Evolutionary conservation across 1,140 invertebrate genomes (phyloP), one percentile per base, ranked within the genome.

Genomic region (Colletes latitarsis): DNA sequence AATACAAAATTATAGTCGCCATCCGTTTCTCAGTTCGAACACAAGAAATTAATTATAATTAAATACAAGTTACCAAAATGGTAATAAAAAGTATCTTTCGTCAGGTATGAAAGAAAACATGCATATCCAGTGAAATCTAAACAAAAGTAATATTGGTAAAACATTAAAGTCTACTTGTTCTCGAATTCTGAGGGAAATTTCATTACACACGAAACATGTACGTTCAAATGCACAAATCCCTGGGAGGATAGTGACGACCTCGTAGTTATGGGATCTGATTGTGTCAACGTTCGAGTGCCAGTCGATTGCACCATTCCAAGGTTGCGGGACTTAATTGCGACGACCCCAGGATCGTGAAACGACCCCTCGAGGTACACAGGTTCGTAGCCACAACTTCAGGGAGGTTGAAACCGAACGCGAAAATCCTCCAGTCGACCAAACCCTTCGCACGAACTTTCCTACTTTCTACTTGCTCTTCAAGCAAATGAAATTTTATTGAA

Each of bases 261-360:
- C n/a, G 41, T 14, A 70, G 15, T 77, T 77, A 77, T 67, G 62
- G 49, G 30, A 57, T 75, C 73, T 67, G 73, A 75, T 41, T 43
- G 62, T 55, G 73, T 30, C 73, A n/a, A 75, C 12, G 19, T 57
- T 66, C 39, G 21, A 75, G 62, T 39, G 17, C n/a, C 49, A 75
- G 73, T n/a, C 62, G 49, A 66, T 72, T 49, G 57, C 19, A 46
- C 62, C n/a, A 75, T n/a, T 75, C 39, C n/a, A 55, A 75, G 49
- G 49, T 55, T 64, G n/a, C 15, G 63, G 49, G 43, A 39, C 73
- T 66, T 75, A 75, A 75, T 75, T 57, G 73, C 73, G 14, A 55
- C 73, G 49, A 75, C 14, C 19, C 49, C 14, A 19, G 62, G 49
- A 75, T 57, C 52, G 68, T 67, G 49, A n/a, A 49, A 67, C 62